Evolutionary conservation across 2,888 invertebrate genomes (phyloP).

Genomic region (Nomada flava): DNA sequence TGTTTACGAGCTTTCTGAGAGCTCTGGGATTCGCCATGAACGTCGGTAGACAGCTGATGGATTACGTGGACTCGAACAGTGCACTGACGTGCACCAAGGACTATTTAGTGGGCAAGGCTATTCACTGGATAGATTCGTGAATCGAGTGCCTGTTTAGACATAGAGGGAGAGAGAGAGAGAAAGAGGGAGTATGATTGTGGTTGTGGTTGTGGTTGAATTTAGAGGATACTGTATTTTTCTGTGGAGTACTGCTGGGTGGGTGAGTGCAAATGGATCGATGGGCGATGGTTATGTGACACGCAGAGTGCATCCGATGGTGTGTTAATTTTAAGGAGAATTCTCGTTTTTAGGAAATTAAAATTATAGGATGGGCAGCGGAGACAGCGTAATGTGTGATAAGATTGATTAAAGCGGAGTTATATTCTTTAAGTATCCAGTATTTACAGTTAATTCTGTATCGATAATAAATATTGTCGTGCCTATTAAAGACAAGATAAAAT

Average conservation of each 20-base stretch:
- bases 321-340: too few relatives aligned
- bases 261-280: neutral
- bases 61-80: conserved; percentile 62
- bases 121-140: conserved; percentile 66
- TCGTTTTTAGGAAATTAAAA: too few relatives aligned
- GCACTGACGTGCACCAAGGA: conserved; percentile 65
- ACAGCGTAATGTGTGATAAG: too few relatives aligned
- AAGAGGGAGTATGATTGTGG: neutral
- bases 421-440: neutral
- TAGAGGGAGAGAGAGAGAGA: neutral
- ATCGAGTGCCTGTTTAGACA: neutral
- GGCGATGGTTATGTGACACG: too few relatives aligned
- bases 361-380: too few relatives aligned
- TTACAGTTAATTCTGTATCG: neutral
- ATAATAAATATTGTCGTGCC: neutral
- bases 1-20: conserved; percentile 46
- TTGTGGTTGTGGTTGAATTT: neutral
- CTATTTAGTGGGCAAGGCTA: conserved; percentile 59
- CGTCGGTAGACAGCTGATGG: conserved; percentile 47
- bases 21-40: conserved; percentile 53
- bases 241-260: neutral
- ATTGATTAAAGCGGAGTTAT: too few relatives aligned
- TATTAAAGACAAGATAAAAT: neutral
- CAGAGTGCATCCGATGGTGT: too few relatives aligned
- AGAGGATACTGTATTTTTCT: neutral